Evolutionary conservation across 2,888 invertebrate genomes (phyloP).

Genomic region (Microplitis manilae): DNA sequence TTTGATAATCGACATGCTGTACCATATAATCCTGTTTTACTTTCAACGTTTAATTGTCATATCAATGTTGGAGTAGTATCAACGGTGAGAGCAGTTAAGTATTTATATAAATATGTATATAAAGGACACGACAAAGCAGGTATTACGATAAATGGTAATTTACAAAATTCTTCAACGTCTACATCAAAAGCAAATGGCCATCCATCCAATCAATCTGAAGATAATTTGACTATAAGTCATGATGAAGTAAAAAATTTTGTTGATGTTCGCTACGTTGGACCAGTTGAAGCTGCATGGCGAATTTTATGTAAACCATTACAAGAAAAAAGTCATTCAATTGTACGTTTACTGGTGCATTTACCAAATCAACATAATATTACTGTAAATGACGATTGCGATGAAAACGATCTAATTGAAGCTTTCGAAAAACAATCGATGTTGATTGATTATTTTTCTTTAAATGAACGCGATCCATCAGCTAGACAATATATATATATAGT

Average conservation of each 20-base stretch:
- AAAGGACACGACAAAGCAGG: constrained; percentile 45
- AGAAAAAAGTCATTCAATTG: not conserved
- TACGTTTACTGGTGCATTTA: too few relatives aligned
- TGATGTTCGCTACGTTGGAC: constrained; percentile 45
- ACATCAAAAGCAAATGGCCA: not conserved
- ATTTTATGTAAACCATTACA: not conserved
- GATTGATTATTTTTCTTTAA: too few relatives aligned
- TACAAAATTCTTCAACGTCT: constrained; percentile 15
- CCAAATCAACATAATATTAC: too few relatives aligned
- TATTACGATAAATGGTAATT: constrained; percentile 26
- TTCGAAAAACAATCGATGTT: too few relatives aligned
- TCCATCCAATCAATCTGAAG: not conserved
- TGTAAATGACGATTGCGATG: too few relatives aligned
- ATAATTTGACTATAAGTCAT: constrained; percentile 23
- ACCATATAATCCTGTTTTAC: constrained; percentile 18
- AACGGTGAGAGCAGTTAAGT: constrained; percentile 50
- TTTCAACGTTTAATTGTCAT: constrained; percentile 20
- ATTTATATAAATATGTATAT: constrained; percentile 52
- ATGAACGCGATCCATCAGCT: too few relatives aligned
- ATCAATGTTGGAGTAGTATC: constrained; percentile 34
- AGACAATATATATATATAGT: too few relatives aligned
- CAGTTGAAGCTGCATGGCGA: constrained; percentile 48
- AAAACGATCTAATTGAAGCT: too few relatives aligned
- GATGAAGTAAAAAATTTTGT: constrained; percentile 30
- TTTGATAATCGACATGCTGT: constrained; percentile 28